phyloP scores from a whole-genome alignment of 2,888 invertebrate species.

The Hyposoter dolosus region DNA sequence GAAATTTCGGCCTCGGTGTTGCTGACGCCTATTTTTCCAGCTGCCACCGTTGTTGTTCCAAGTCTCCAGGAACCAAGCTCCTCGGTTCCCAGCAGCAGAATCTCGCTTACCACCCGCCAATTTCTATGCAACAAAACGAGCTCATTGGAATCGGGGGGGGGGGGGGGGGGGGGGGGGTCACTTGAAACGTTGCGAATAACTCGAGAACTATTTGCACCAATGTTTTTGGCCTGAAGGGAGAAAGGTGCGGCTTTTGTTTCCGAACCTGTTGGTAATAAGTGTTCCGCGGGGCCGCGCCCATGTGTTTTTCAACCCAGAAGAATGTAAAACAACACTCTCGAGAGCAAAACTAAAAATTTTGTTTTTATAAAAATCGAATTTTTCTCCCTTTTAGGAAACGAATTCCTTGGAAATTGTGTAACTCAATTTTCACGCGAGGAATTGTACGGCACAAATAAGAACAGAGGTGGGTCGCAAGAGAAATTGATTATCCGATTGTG shows the following conservation, averaged over 20 bases:
- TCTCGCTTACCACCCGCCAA: conserved; percentile 89
- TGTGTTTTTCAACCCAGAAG: neutral
- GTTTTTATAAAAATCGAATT: neutral
- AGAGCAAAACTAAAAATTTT: neutral
- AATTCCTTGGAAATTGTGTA: neutral
- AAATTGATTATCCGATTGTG: neutral
- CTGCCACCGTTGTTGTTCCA: conserved; percentile 88
- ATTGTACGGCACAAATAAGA: neutral
- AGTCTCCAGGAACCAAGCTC: conserved; percentile 93
- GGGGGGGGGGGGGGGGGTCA: neutral
- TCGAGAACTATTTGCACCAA: neutral
- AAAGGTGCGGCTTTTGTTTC: conserved; percentile 9
- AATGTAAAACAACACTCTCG: neutral
- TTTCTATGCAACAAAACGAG: conserved; percentile 86
- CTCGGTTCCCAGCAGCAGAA: conserved; percentile 87
- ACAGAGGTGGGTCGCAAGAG: neutral
- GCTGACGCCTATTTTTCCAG: conserved; percentile 68
- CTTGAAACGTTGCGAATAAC: neutral
- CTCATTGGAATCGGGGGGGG: neutral
- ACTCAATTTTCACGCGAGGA: neutral
- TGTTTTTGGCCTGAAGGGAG: conserved; percentile 12
- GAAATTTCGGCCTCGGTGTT: conserved; percentile 50
- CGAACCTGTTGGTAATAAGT: neutral
- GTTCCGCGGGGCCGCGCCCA: neutral
- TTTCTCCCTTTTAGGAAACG: neutral